Conservation (phyloP, 2,797 vertebrate genomes). For the Sardinella longiceps region DNA sequence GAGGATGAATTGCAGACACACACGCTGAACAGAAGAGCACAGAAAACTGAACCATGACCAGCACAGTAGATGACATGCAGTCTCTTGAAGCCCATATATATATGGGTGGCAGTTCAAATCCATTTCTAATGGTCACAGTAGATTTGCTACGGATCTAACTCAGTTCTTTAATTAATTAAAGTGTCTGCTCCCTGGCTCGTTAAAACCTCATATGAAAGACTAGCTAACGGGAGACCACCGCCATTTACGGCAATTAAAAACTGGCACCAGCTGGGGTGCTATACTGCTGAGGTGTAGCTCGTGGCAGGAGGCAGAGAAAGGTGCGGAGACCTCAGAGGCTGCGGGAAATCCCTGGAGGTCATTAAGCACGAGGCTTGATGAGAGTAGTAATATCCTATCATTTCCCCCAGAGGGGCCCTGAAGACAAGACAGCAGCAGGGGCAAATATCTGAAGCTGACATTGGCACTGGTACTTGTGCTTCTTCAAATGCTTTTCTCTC, state of each 20-base stretch:
- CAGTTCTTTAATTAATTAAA: not conserved
- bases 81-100: not conserved
- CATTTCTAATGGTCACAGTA: not conserved
- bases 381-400: not conserved
- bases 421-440: not conserved
- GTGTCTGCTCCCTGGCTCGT: not conserved
- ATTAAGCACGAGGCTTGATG: not conserved
- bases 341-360: not conserved
- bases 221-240: not conserved
- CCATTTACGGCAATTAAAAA: not conserved
- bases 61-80: not conserved
- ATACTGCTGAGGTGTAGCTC: not conserved
- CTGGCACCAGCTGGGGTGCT: not conserved
- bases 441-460: not conserved
- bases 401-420: not conserved
- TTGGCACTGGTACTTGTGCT: not conserved
- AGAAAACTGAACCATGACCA: not conserved
- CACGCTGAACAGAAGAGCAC: not conserved
- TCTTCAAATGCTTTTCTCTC: not conserved
- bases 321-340: not conserved
- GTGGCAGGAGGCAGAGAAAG: not conserved
- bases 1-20: not conserved
- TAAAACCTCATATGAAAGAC: conserved; percentile 1
- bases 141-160: not conserved
- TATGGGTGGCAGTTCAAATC: not conserved